These are phyloP conservation scores for Tympanuchus pallidicinctus DNA, from an alignment of 2,113 vertebrate genomes.

Conservation along the genomic window DNA sequence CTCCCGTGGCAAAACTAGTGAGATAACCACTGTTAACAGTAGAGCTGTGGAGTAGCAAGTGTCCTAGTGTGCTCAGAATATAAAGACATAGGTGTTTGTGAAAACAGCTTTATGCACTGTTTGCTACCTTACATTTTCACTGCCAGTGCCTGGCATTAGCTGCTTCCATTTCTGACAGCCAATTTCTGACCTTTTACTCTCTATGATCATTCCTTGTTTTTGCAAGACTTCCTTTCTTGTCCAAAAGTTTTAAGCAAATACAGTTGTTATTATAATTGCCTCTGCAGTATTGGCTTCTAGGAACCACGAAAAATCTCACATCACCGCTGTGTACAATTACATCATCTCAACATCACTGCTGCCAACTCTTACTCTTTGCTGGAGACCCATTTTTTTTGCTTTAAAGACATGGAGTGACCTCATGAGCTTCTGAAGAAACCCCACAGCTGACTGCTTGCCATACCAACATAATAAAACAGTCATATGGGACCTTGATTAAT, in stretches of 20 bases:
- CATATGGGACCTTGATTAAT: not conserved
- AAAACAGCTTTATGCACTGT: not conserved
- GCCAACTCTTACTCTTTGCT: constrained; percentile 49
- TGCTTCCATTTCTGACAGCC: constrained; percentile 43
- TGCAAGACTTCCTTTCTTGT: constrained; percentile 38
- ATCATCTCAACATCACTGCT: constrained; percentile 55
- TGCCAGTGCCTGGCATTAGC: not conserved
- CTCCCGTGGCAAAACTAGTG: not conserved
- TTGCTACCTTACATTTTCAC: not conserved
- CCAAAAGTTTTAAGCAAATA: constrained; percentile 41
- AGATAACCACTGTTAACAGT: constrained; percentile 49
- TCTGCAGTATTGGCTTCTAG: constrained; percentile 56
- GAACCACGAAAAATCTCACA: constrained; percentile 65
- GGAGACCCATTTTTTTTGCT: constrained; percentile 30
- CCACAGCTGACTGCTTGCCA: constrained; percentile 42
- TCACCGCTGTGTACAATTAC: constrained; percentile 56
- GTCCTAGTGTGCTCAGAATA: not conserved
- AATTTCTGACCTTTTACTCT: constrained; percentile 38
- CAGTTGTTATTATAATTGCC: constrained; percentile 27
- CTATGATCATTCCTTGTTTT: not conserved
- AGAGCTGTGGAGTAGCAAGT: not conserved
- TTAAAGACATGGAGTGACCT: constrained; percentile 40
- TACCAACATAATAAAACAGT: not conserved
- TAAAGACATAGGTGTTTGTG: not conserved
- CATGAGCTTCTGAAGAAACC: constrained; percentile 49